Conservation (phyloP, 1,140 invertebrate genomes). For the Orchesella cincta region DNA sequence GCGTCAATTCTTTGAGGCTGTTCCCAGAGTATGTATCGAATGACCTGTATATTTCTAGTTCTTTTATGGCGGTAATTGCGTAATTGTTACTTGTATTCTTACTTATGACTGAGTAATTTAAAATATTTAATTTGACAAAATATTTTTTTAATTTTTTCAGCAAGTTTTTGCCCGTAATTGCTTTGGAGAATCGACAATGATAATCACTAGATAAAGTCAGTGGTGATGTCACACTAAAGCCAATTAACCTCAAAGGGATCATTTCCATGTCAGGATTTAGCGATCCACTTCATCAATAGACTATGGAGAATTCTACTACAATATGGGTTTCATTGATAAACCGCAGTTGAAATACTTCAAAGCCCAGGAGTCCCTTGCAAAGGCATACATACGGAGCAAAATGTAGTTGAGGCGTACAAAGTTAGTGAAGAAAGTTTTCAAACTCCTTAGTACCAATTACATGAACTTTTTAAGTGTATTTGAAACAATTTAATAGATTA, state of each 20-base stretch:
- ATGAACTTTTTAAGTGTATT: no score
- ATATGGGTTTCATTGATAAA: slow-evolving; percentile 10
- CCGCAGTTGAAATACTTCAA: slow-evolving; percentile 5
- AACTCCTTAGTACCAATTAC: no score
- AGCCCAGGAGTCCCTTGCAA: background rate
- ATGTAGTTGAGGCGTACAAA: background rate
- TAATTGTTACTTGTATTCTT: background rate
- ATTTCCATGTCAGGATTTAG: background rate
- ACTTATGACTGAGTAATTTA: no score
- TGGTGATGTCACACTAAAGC: background rate
- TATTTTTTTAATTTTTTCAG: slow-evolving; percentile 4
- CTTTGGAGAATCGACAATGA: slow-evolving; percentile 4
- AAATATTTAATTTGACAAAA: background rate
- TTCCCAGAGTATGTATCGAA: slow-evolving; percentile 8
- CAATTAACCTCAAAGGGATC: slow-evolving; percentile 16
- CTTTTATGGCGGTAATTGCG: slow-evolving; percentile 21
- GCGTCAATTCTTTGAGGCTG: slow-evolving; percentile 6
- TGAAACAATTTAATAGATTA: no score
- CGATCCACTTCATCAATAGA: slow-evolving; percentile 23
- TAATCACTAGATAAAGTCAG: background rate
- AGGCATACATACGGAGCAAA: background rate
- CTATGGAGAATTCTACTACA: slow-evolving; percentile 22
- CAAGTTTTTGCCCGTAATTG: slow-evolving; percentile 6
- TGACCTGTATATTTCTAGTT: background rate
- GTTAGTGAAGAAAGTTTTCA: background rate